phyloP scores from a whole-genome alignment of 2,888 invertebrate species.

The Metacarcinus magister region DNA sequence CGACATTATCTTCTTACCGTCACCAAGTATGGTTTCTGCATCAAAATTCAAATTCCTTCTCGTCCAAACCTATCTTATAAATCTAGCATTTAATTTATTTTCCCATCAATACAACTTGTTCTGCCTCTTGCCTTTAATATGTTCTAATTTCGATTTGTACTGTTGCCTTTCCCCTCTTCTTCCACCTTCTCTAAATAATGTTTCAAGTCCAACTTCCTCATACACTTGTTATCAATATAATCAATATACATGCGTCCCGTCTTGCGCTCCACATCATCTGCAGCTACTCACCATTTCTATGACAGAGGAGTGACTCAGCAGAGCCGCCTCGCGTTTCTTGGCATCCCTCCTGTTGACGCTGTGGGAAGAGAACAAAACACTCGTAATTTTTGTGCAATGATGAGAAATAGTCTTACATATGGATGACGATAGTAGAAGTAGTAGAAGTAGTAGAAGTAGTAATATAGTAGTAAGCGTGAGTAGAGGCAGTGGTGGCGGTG shows the following conservation, averaged over 20 bases:
- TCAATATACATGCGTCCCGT: neutral
- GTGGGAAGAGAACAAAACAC: neutral
- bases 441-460: neutral
- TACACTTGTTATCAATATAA: neutral
- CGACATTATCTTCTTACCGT: too few species aligned
- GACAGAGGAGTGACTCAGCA: constrained; percentile 71
- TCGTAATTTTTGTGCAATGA: neutral
- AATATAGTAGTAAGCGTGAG: neutral
- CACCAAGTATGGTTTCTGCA: too few species aligned
- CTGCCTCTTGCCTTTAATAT: too few species aligned
- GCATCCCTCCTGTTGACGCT: constrained; percentile 72
- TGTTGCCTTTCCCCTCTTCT: too few species aligned
- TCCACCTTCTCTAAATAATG: too few species aligned
- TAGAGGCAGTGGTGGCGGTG: neutral
- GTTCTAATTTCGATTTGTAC: too few species aligned
- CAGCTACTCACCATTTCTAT: constrained; percentile 73
- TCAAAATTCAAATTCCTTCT: too few species aligned
- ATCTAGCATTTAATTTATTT: too few species aligned
- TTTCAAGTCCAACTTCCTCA: neutral
- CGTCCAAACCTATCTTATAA: too few species aligned
- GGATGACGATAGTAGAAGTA: neutral
- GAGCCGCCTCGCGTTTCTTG: constrained; percentile 75
- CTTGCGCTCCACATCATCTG: neutral
- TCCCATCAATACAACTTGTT: too few species aligned
- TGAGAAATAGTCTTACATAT: neutral